These are phyloP conservation scores for Aphelocoma californica DNA, from an alignment of 2,797 vertebrate species.

Conservation along the genomic window DNA sequence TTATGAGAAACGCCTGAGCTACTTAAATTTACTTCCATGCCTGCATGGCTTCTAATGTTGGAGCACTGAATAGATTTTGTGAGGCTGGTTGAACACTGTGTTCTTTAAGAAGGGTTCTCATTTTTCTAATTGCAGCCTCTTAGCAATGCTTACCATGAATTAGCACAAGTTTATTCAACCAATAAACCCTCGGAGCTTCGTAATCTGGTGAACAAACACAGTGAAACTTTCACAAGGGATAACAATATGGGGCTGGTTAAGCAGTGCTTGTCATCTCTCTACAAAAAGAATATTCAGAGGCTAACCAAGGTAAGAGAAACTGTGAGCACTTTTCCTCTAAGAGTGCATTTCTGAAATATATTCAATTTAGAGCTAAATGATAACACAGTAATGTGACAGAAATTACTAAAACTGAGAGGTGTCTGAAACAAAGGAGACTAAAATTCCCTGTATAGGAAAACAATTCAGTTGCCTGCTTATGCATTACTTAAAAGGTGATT, in stretches of 20 bases:
- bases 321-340: not conserved
- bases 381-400: not conserved
- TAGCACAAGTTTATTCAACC: constrained; percentile 95
- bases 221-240: constrained; percentile 91
- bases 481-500: not conserved
- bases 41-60: not conserved
- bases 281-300: constrained; percentile 99
- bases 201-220: constrained; percentile 92
- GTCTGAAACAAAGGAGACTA: not conserved
- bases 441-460: not conserved
- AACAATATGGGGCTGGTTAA: constrained; percentile 98
- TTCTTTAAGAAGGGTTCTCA: not conserved
- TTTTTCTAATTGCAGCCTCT: constrained; percentile 83
- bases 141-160: constrained; percentile 97
- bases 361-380: not conserved
- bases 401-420: not conserved
- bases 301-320: constrained; percentile 91
- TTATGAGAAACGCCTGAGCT: not conserved
- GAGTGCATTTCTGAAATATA: not conserved
- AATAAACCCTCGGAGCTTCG: constrained; percentile 96
- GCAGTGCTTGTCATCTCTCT: constrained; percentile 96
- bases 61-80: not conserved
- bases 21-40: not conserved
- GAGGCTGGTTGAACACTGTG: not conserved
- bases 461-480: not conserved